Evolutionary conservation across 2,888 invertebrate species (phyloP), one percentile per base, ranked within the genome.

Genomic region (Nephrotoma flavescens): DNA sequence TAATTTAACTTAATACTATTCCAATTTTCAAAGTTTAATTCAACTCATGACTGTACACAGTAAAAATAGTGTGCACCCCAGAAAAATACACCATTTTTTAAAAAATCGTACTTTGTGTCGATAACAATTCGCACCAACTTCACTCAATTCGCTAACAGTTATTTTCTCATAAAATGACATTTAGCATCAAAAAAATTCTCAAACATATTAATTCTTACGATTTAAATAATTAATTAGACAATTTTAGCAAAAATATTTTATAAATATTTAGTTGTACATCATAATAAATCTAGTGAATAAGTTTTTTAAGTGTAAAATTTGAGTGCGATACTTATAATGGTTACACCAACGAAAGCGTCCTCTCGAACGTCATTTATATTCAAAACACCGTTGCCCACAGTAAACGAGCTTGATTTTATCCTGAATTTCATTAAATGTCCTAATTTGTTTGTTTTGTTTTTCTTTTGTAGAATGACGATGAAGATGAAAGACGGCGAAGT

Each of bases 401-500:
- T 84, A 84, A 84, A 84, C n/a, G 15, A 84, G 9, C n/a, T 7
- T 7, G 1, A 5, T 41, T 83, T 41, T 4, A 6, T 12, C 41
- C 3, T 1, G 11, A 42, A 42, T 41, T 83, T 83, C 42, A 44
- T 19, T 4, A 6, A 19, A 15, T 44, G 42, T 85, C n/a, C 42
- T 44, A 42, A 85, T 85, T 42, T 42, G n/a, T 88, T 45, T 44
- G n/a, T n/a, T n/a, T n/a, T 4, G 6, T 87, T 1, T 41, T 41
- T 87, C 31, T 31, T 86, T 87, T 86, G 45, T 89, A 90, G 87
- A 93, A 94, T 89, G 94, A 94, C 89, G 94, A 94, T 90, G 94
- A 94, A 88, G 94, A 93, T 0, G 94, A 94, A 88, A 91, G 94
- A 31, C 93, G 91, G 88, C 88, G 93, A 91, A 90, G 91, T 0